Evolutionary conservation across 1,140 invertebrate genomes (phyloP), one percentile per base, ranked within the genome.

Genomic region (Sycophila sp.): DNA sequence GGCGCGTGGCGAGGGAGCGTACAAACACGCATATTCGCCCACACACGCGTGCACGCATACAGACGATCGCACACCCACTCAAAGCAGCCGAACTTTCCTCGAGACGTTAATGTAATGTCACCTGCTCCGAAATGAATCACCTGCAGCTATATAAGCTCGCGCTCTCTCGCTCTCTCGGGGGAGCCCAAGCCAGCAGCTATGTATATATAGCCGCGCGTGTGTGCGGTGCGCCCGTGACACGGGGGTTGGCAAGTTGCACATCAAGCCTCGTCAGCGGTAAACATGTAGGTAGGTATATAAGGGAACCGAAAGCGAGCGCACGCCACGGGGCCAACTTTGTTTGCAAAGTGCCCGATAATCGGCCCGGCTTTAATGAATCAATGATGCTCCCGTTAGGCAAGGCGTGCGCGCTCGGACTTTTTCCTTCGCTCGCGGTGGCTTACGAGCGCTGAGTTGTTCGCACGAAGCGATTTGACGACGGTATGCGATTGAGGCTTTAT

Each of bases 101-200:
- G 47, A 60, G 66, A 77, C 72, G 62, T 65, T 70, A 64, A 66
- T 22, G 71, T 72, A 73, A 75, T 67, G 38, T 58, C 38, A 47
- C 19, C 64, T 58, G 51, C 30, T 56, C 17, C 19, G 15, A 56
- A 56, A 67, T 67, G 24, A 56, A 47, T 67, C 38, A 67, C 53
- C 19, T 42, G 26, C 26, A 66, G 38, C 38, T n/a, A 64, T 36
- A 36, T 19, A 4, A 19, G 17, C 7, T 22, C 17, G 15, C 11
- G 22, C 56, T 42, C 38, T 42, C n/a, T 34, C 45, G 22, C 28
- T 63, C 17, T 63, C 60, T 32, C 15, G 17, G 36, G 45, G 45
- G 19, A 28, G 15, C 28, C 13, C n/a, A n/a, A n/a, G n/a, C n/a
- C n/a, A n/a, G n/a, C n/a, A 13, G 38, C 38, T 40, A 3, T 40